Base-by-base conservation (phyloP, 1,140 invertebrate species). In the Acromyrmex echinatior region DNA sequence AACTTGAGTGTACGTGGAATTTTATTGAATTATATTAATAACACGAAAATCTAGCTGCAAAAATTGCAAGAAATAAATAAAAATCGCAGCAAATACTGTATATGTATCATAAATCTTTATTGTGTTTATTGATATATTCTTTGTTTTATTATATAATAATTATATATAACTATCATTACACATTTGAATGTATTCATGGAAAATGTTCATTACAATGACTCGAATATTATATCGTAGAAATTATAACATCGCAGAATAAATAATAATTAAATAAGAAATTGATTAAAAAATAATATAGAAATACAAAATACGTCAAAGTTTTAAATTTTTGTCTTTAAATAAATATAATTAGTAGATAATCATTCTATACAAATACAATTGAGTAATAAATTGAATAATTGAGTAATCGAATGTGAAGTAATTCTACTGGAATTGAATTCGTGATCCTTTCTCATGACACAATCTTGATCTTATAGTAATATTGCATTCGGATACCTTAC, bases 391-490 rank as follows among this genome's bases (percentile, higher is more conserved):
- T 12, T 7, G 14, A 68, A 9, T 53, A 25, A 66, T 18, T 5
- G 28, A 79, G 28, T 21, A 31, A 65, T 31, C 35, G 62, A 58
- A 9, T 1, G 14, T 1, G 14, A 51, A 18, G 56, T 39, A 74
- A 62, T 74, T 73, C n/a, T 60, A 49, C 21, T 21, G 25, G 49
- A 49, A 84, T 82, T 62, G 70, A 51, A 76, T 31, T 5, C 39
- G 39, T 49, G 35, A 60, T 5, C 6, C 3, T 45, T 63, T 62
- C 21, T 62, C 39, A 39, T 28, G 35, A 25, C 6, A 16, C 12
- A 62, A 51, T 76, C 70, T 35, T 73, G 28, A 84, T 18, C 56
- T 76, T 51, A 31, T 14, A 35, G 18, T 18, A n/a, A 14, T 28
- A 35, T 63, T 14, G 58, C 70, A 74, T 74, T 51, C 56, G 14